These are phyloP conservation scores for Apomyelois bistriatella DNA, from an alignment of 2,888 invertebrate genomes.

Conservation along the genomic window DNA sequence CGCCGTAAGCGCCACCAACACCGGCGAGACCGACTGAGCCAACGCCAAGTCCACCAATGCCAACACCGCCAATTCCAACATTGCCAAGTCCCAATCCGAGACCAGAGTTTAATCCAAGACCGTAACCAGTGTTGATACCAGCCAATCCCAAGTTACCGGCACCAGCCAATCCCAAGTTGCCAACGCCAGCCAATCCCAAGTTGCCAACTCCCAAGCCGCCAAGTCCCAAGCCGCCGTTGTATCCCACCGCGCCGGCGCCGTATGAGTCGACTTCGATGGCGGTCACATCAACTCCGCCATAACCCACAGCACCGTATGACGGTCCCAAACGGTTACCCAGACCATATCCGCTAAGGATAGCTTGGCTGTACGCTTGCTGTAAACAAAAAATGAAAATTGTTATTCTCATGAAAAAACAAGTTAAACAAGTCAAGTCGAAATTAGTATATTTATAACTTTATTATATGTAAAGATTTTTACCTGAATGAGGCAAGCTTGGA, in stretches of 20 bases:
- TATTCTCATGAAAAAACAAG: too few species aligned
- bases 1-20: conserved; percentile 12
- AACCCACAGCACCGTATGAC: not conserved
- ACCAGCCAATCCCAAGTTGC: conserved; percentile 9
- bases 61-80: not conserved
- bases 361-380: conserved; percentile 7
- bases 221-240: not conserved
- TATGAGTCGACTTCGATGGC: not conserved
- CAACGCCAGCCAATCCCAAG: not conserved
- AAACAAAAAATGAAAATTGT: not conserved
- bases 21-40: not conserved
- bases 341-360: not conserved
- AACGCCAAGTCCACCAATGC: not conserved
- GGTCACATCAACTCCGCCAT: not conserved
- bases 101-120: not conserved
- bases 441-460: too few species aligned
- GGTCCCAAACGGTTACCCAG: conserved; percentile 8
- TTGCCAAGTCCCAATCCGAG: not conserved
- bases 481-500: conserved; percentile 39
- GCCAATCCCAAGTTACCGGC: not conserved
- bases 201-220: not conserved
- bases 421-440: too few species aligned
- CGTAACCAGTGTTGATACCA: not conserved
- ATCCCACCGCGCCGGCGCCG: not conserved
- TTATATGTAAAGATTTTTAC: conserved; percentile 21